phyloP scores from a whole-genome alignment of 2,888 invertebrate species.

The Nesidiocoris tenuis region DNA sequence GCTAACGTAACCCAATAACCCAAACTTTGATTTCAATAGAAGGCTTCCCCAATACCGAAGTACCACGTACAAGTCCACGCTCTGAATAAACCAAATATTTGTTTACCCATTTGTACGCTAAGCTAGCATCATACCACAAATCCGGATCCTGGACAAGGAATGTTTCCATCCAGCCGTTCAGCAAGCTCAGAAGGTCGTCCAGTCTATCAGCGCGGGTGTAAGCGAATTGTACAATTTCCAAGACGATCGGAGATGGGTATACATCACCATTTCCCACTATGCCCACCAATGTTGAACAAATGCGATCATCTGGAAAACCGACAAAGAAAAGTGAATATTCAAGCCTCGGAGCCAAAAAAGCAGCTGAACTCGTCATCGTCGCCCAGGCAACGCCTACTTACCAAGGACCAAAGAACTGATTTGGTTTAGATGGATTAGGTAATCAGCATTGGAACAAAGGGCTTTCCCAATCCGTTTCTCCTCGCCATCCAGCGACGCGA shows the following conservation, averaged over 20 bases:
- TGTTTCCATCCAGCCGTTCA: slow-evolving; percentile 15
- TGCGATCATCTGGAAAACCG: not conserved
- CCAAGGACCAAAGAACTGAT: not conserved
- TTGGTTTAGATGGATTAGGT: slow-evolving; percentile 3
- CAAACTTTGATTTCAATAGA: too few species aligned
- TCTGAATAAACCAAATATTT: too few species aligned
- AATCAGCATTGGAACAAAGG: slow-evolving; percentile 9
- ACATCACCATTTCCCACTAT: slow-evolving; percentile 9
- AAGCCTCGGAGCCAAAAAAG: too few species aligned
- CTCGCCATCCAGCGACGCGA: not conserved
- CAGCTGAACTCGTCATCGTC: too few species aligned
- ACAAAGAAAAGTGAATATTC: too few species aligned
- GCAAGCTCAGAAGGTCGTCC: not conserved
- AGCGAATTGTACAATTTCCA: slow-evolving; percentile 1
- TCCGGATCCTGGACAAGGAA: slow-evolving; percentile 5
- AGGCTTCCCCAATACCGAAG: too few species aligned
- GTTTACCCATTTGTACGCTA: too few species aligned
- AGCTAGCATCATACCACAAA: too few species aligned
- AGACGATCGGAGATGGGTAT: slow-evolving; percentile 12
- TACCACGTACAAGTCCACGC: too few species aligned
- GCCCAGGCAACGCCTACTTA: not conserved
- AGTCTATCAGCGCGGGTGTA: slow-evolving; percentile 7
- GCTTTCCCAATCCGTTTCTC: slow-evolving; percentile 2
- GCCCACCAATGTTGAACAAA: not conserved
- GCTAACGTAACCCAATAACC: too few species aligned